Evolutionary conservation across 2,797 vertebrate species (phyloP), one percentile per base, ranked within the genome.

Genomic region (Lutra lutra): DNA sequence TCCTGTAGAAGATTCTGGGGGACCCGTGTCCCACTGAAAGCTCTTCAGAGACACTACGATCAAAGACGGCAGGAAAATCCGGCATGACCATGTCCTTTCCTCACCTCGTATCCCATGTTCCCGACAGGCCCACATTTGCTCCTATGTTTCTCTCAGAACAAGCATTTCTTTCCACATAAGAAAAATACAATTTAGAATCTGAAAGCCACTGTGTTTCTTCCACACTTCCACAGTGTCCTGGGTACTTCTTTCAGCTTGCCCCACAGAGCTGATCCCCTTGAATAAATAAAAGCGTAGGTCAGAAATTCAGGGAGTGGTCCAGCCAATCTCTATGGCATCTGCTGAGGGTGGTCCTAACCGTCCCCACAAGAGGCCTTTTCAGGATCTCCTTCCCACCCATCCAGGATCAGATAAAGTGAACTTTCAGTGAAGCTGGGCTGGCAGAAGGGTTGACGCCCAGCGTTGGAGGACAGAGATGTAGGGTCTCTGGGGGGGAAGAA

Each of bases 201-300:
- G 12, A 51, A 84, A 68, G 20, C 25, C 48, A 70, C 75, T 54
- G 86, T 72, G 35, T 80, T 62, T 29, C 78, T 88, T 35, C 27
- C 35, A n/a, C n/a, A n/a, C n/a, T n/a, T n/a, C n/a, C n/a, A n/a
- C n/a, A n/a, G n/a, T 58, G 23, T 86, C 29, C 72, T 35, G n/a
- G 75, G 40, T 20, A 83, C 73, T 77, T 62, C 79, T 78, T 46
- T 96, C 86, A 88, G 75, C 51, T 77, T 68, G 54, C 10, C 9
- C 29, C 75, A 20, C 14, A 82, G 96, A 97, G 94, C 9, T 89
- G 73, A 93, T 92, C 78, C 70, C 77, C 4, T 54, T 72, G 56
- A 96, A 92, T 85, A 93, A 89, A 43, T 88, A 38, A 87, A 93
- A 96, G 48, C 27, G 51, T 13, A 78, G 89, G 87, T 90, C 77